Base-by-base conservation (phyloP, 2,113 vertebrate species). In the Megalops atlanticus region DNA sequence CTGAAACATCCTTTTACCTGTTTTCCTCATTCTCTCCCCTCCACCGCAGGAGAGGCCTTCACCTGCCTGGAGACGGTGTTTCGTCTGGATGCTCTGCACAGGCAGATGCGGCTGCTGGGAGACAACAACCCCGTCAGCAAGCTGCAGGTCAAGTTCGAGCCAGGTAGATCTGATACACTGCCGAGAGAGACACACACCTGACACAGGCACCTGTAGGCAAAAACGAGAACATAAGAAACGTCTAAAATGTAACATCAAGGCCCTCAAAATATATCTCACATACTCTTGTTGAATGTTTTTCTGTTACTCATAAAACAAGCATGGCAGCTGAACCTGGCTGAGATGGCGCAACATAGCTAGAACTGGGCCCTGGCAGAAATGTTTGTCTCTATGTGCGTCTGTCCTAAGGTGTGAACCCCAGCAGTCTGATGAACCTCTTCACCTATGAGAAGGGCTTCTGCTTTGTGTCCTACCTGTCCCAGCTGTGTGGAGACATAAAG, bases 361-460 rank as follows among this genome's bases (percentile, higher is more conserved):
- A n/a, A n/a, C 58, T 64, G 58, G 58, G 58, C 27, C n/a, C 58
- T 31, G 27, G 58, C 49, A n/a, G 5, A 36, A 74, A 10, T 78
- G 16, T 77, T 27, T 74, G 24, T 74, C 5, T 74, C 35, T 76
- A 38, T 75, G 49, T 45, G 73, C 47, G 36, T 68, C 31, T 76
- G 10, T 39, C 68, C 78, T 3, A 89, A 99, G 97, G 97, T 77
- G 96, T 99, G 89, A 99, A 99, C 84, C 98, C 98, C 79, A 98
- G 97, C 93, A 96, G 96, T 86, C 91, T 99, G 86, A 99, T 99
- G 97, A 99, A 99, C 83, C 93, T 99, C 36, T 99, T 99, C 90
- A 99, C 98, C 41, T 98, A 99, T 3, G 98, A 99, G 92, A 99
- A 99, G 89, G 97, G 98, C 49, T 99, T 97, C 92, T 99, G 98